Percentiles rank a stretch among this genome's conserved stretches.
phyloP scores from a whole-genome alignment of 2,888 invertebrate species.

The Limnephilus auricula region DNA sequence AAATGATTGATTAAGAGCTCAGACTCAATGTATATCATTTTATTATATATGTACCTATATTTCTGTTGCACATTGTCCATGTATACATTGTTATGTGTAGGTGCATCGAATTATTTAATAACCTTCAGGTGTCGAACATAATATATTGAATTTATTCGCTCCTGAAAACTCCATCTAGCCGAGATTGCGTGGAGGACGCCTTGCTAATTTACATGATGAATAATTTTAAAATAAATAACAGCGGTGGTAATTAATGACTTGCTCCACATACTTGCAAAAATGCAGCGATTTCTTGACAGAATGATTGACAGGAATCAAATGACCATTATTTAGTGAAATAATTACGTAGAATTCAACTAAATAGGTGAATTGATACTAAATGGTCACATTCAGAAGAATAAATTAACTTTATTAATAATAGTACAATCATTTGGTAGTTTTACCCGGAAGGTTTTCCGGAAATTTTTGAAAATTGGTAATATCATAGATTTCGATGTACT shows the following conservation, averaged over 20 bases:
- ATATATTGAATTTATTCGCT: background rate
- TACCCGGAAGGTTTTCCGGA: too few species aligned
- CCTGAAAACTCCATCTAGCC: background rate
- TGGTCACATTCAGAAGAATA: background rate
- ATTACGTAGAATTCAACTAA: background rate
- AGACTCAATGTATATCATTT: background rate
- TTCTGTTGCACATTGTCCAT: background rate
- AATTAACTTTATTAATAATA: background rate
- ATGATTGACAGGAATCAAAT: background rate
- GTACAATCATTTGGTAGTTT: too few species aligned
- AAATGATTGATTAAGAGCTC: background rate
- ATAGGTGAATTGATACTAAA: background rate
- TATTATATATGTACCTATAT: background rate
- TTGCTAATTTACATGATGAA: conserved; percentile 3
- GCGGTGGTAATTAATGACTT: background rate
- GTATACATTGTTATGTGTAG: background rate
- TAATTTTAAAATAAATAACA: background rate
- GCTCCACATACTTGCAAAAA: background rate
- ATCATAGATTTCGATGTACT: too few species aligned
- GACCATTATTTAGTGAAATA: background rate
- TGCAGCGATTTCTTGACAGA: background rate
- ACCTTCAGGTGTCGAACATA: background rate
- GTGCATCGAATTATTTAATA: background rate
- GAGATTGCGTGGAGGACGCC: background rate
- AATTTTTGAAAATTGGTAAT: too few species aligned